Conservation (phyloP, 2,113 vertebrate genomes). For the Stomatorhinus ivindoensis region DNA sequence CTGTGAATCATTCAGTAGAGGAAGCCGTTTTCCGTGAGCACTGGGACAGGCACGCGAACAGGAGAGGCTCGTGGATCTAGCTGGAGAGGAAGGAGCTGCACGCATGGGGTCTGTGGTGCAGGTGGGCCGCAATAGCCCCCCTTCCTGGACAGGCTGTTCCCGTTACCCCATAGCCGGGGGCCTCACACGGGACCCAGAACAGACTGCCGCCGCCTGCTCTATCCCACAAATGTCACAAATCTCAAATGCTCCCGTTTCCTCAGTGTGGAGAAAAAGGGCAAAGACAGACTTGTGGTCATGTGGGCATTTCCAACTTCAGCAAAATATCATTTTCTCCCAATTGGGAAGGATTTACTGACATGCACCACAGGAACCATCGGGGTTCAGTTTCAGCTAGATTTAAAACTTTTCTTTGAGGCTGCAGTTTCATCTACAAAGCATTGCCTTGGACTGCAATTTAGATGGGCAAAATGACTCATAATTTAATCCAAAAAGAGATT, state of each 20-base stretch:
- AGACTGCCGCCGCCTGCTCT: neutral
- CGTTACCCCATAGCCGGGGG: neutral
- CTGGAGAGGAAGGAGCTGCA: neutral
- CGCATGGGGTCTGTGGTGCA: neutral
- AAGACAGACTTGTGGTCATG: slow-evolving; percentile 50
- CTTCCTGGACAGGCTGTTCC: neutral
- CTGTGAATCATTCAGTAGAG: neutral
- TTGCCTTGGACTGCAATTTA: slow-evolving; percentile 49
- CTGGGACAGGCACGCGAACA: neutral
- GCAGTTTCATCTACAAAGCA: slow-evolving; percentile 57
- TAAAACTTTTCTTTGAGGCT: slow-evolving; percentile 42
- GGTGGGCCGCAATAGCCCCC: neutral
- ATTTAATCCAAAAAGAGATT: slow-evolving; percentile 27
- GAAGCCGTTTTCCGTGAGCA: neutral
- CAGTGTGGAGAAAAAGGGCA: slow-evolving; percentile 29
- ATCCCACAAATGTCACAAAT: neutral
- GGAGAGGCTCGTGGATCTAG: neutral
- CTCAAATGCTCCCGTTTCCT: neutral
- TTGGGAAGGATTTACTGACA: slow-evolving; percentile 50
- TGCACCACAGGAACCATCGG: slow-evolving; percentile 50
- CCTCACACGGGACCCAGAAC: neutral
- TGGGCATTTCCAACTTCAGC: slow-evolving; percentile 49
- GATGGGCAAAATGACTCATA: slow-evolving; percentile 54
- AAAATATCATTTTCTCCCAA: slow-evolving; percentile 59
- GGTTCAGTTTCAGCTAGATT: slow-evolving; percentile 51